These are phyloP conservation scores for Lepidurus couesii DNA, from an alignment of 1,140 invertebrate species.

Conservation along the genomic window DNA sequence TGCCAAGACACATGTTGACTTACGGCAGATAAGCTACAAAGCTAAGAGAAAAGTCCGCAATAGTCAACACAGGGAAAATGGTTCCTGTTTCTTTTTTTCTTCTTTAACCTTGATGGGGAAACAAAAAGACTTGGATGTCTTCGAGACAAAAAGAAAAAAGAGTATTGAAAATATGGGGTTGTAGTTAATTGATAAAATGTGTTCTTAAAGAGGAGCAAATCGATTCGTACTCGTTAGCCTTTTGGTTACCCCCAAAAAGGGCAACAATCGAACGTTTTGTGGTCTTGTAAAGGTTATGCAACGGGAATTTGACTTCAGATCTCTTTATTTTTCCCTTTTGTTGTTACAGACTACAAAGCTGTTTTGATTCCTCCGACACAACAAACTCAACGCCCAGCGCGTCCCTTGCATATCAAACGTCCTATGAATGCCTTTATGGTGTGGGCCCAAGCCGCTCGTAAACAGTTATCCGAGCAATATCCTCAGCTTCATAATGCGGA, in stretches of 20 bases:
- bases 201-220: constrained; percentile 11
- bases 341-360: constrained; percentile 2
- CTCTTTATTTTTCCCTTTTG: not conserved
- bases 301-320: not conserved
- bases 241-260: not conserved
- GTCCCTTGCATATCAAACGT: constrained; percentile 77
- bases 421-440: constrained; percentile 99
- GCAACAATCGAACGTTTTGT: constrained; percentile 9
- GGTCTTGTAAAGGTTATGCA: not conserved
- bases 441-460: constrained; percentile 94
- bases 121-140: not conserved
- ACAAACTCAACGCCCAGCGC: constrained; percentile 9
- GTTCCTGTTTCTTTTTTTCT: not conserved
- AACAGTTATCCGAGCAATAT: constrained; percentile 96
- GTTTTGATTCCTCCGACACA: constrained; percentile 18
- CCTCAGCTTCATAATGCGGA: constrained; percentile 99
- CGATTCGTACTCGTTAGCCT: not conserved
- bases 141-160: not conserved
- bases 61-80: constrained; percentile 1
- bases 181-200: constrained; percentile 5
- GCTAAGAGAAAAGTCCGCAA: not conserved
- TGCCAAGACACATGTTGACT: constrained; percentile 19
- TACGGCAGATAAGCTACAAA: constrained; percentile 5
- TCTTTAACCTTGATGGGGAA: not conserved
- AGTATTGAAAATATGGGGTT: not conserved